Evolutionary conservation across 2,113 vertebrate genomes (phyloP).

Genomic region (Lasiurus borealis): DNA sequence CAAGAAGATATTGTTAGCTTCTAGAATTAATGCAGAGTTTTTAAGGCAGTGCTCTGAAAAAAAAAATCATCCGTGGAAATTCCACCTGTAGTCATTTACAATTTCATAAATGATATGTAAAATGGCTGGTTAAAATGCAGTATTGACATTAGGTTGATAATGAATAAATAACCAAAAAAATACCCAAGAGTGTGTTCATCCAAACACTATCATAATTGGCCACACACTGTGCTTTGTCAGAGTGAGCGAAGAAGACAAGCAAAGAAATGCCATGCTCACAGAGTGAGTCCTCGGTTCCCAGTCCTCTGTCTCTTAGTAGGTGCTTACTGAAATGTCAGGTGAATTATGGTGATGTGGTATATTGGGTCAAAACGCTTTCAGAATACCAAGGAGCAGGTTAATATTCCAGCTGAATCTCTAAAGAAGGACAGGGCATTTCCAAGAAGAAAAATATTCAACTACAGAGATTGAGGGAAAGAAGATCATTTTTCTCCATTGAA

Average conservation of each 20-base stretch:
- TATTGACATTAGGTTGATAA: neutral
- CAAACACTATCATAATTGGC: neutral
- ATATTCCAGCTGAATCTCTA: neutral
- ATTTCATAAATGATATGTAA: constrained; percentile 14
- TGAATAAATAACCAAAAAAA: constrained; percentile 34
- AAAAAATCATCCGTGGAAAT: neutral
- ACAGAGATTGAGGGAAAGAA: neutral
- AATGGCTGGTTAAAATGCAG: constrained; percentile 22
- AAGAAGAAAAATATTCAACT: neutral
- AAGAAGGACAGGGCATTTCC: neutral
- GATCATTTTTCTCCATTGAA: neutral
- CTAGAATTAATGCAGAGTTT: constrained; percentile 22
- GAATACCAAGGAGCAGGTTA: neutral
- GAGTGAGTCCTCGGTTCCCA: too few species aligned
- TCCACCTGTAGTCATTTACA: neutral
- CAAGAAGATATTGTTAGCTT: constrained; percentile 8
- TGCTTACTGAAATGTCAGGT: neutral
- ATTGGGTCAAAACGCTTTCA: neutral
- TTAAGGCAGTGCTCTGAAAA: neutral
- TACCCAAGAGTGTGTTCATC: neutral
- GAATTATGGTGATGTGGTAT: neutral
- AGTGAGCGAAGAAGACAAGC: neutral
- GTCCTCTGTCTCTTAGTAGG: neutral
- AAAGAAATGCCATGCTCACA: neutral
- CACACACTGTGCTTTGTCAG: neutral